Evolutionary conservation across 1,140 invertebrate species (phyloP).

Genomic region (Heliothis subflexa): DNA sequence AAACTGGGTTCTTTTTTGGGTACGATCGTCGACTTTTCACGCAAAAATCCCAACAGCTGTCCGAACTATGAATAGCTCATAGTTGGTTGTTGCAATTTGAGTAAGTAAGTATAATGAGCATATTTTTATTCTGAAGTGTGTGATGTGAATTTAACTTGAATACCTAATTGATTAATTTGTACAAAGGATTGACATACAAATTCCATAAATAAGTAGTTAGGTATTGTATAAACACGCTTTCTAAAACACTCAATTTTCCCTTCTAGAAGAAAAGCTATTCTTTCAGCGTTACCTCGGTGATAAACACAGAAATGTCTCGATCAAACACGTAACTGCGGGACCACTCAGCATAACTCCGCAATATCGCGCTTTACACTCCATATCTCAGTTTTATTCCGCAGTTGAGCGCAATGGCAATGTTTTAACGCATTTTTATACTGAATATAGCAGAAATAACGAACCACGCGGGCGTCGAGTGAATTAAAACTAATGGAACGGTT

Average conservation of each 20-base stretch:
- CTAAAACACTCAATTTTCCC: not conserved
- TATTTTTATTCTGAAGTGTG: too few relatives aligned
- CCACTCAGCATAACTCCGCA: slow-evolving; percentile 28
- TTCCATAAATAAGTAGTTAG: not conserved
- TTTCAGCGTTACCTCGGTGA: slow-evolving; percentile 6
- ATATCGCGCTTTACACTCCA: slow-evolving; percentile 55
- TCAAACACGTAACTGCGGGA: slow-evolving; percentile 16
- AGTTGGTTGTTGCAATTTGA: not conserved
- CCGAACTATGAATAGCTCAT: too few relatives aligned
- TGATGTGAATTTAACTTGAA: too few relatives aligned
- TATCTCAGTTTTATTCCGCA: slow-evolving; percentile 58
- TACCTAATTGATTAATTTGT: too few relatives aligned
- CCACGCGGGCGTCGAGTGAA: slow-evolving; percentile 73
- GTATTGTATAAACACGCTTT: not conserved
- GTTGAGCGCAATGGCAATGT: slow-evolving; percentile 59
- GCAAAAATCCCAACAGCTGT: too few relatives aligned
- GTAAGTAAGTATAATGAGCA: too few relatives aligned
- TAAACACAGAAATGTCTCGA: slow-evolving; percentile 30
- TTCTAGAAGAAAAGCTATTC: not conserved
- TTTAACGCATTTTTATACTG: slow-evolving; percentile 74
- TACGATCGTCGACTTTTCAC: too few relatives aligned
- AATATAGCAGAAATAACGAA: slow-evolving; percentile 78
- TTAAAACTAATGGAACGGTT: slow-evolving; percentile 85
- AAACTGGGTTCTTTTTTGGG: too few relatives aligned
- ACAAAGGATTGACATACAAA: too few relatives aligned